A percentile compares a stretch with the other conserved stretches of the same genome.
These are phyloP conservation scores for Rhinogobius similis DNA, from an alignment of 2,113 vertebrate genomes.

Conservation along the genomic window DNA sequence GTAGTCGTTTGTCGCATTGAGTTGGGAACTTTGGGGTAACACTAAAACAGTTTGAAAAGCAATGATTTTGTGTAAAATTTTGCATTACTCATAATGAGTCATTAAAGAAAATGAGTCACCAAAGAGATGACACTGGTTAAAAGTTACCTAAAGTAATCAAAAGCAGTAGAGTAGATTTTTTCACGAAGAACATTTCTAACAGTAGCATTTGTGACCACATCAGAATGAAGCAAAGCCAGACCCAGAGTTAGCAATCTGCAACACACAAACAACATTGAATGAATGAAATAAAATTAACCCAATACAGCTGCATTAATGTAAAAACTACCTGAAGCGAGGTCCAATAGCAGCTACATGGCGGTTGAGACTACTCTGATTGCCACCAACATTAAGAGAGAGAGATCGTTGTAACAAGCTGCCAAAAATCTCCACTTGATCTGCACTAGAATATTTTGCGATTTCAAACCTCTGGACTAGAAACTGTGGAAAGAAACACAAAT, in stretches of 20 bases:
- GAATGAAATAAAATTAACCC: not conserved
- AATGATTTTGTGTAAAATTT: not conserved
- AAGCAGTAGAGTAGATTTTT: conserved; percentile 97
- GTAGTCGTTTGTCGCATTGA: conserved; percentile 89
- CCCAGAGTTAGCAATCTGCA: conserved; percentile 91
- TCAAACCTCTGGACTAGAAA: conserved; percentile 97
- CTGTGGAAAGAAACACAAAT: conserved; percentile 61
- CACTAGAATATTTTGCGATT: conserved; percentile 98
- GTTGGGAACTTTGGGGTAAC: conserved; percentile 91
- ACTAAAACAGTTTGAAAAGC: conserved; percentile 61
- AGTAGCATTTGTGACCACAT: conserved; percentile 93
- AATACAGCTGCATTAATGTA: not conserved
- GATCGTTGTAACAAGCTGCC: conserved; percentile 92
- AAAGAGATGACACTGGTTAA: not conserved
- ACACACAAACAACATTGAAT: not conserved
- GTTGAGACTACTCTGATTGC: conserved; percentile 86
- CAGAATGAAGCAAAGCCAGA: conserved; percentile 90
- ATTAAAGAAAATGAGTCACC: not conserved
- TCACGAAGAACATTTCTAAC: conserved; percentile 95
- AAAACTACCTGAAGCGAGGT: conserved; percentile 89
- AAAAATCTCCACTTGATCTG: conserved; percentile 98
- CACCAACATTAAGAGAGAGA: conserved; percentile 90
- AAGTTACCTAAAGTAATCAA: conserved; percentile 96
- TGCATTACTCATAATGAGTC: not conserved
- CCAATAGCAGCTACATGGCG: conserved; percentile 95